These are phyloP conservation scores for Cryptotermes secundus DNA, from an alignment of 1,140 invertebrate genomes.

Conservation along the genomic window DNA sequence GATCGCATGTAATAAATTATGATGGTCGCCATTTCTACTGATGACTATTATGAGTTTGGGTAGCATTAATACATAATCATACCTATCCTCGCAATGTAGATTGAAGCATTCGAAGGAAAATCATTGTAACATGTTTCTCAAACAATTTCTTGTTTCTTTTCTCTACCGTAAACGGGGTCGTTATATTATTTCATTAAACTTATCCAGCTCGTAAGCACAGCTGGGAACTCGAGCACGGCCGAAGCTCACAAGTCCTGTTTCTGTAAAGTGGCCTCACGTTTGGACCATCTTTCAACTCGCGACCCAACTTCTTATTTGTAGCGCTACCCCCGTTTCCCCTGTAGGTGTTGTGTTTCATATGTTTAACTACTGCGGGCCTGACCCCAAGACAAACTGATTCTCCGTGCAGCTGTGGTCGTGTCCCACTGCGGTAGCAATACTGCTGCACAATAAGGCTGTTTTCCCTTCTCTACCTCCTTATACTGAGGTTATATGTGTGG, in stretches of 20 bases:
- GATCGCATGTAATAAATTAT: too few relatives aligned
- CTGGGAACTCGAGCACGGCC: not conserved
- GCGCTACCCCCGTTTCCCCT: not conserved
- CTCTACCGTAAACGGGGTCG: not conserved
- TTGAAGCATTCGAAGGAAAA: too few relatives aligned
- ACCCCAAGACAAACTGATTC: not conserved
- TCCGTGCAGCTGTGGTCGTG: not conserved
- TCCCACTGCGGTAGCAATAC: not conserved
- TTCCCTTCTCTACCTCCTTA: not conserved
- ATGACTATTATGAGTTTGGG: too few relatives aligned
- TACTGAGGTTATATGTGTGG: constrained; percentile 6
- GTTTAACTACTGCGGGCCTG: not conserved
- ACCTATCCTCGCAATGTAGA: too few relatives aligned
- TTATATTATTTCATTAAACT: not conserved
- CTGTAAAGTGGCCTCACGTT: not conserved
- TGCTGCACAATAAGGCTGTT: not conserved
- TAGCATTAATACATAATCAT: too few relatives aligned
- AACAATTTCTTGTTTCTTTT: too few relatives aligned
- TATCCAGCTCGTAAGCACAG: not conserved
- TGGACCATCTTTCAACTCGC: not conserved
- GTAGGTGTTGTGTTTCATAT: not conserved
- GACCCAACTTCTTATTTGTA: not conserved
- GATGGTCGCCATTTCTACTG: too few relatives aligned
- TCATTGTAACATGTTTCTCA: too few relatives aligned
- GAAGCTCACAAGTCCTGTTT: not conserved